Base-by-base conservation (phyloP, 2,797 vertebrate genomes). In the Xenentodon cancila region DNA sequence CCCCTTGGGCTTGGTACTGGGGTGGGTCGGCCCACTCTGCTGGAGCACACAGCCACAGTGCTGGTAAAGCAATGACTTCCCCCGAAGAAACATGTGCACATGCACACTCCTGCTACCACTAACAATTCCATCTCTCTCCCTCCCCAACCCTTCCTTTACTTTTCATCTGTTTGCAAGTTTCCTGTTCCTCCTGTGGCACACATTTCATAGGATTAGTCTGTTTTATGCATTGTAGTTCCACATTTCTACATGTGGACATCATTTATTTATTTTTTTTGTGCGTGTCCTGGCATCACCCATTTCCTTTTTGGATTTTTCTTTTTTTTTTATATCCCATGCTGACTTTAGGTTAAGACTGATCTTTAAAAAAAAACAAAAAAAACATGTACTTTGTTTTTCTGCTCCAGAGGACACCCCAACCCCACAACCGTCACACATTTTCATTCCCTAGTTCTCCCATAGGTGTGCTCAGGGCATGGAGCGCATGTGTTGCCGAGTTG, bases 41-140 rank as follows among this genome's bases (percentile, higher is more conserved):
- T 98, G 94, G 97, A 99, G 94, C 97, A 98, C 94, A 98, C 96
- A 90, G 96, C 97, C 92, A 96, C 97, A 91, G 96, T 99, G 97
- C 97, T 99, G 97, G 97, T 99, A 99, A 99, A 97, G 76, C 81
- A 77, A 71, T 42, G 58, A 82, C 58, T 18, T 70, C 71, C 15
- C 60, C 51, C 3, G 56, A 77, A 79, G 74, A 77, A 79, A 81
- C 73, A 80, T 54, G 67, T 53, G 59, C 75, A 18, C 61, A 68
- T 57, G 59, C 75, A 21, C 59, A 52, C 72, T 57, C 73, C 71
- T 58, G 58, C 30, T 66, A 66, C 63, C 75, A 79, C 82, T 89
- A 86, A 89, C 83, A 58, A 61, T 43, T 56, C 51, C 83, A 68
- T 74, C 64, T 84, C 69, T 80, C 55, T 75, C 43, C 66, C 61